Evolutionary conservation across 2,888 invertebrate genomes (phyloP).

Genomic region (Candidula unifasciata): DNA sequence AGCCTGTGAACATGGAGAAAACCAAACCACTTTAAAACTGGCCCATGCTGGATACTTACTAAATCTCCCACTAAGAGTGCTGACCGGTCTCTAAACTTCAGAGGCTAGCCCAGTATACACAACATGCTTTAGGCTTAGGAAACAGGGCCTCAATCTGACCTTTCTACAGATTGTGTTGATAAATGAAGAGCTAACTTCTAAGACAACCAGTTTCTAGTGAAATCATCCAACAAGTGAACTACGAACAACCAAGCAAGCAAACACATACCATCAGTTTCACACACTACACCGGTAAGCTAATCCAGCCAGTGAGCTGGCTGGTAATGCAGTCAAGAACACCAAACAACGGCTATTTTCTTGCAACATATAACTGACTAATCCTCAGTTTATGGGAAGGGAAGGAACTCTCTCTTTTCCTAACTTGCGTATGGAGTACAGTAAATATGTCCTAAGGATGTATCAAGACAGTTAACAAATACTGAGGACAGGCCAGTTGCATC

Average conservation of each 20-base stretch:
- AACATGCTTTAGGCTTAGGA: too few relatives aligned
- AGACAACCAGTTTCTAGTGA: background rate
- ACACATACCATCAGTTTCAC: background rate
- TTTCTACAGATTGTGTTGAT: too few relatives aligned
- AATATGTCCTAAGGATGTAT: background rate
- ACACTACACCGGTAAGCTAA: background rate
- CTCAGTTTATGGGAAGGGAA: too few relatives aligned
- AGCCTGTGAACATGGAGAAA: too few relatives aligned
- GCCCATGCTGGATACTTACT: too few relatives aligned
- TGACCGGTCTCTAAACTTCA: too few relatives aligned
- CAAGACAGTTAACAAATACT: background rate
- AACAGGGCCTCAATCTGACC: too few relatives aligned
- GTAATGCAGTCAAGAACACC: background rate
- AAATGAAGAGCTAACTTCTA: too few relatives aligned
- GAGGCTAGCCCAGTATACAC: too few relatives aligned
- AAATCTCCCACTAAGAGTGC: too few relatives aligned
- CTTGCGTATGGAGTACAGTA: background rate
- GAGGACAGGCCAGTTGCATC: conserved; percentile 11
- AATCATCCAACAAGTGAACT: background rate
- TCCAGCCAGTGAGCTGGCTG: background rate
- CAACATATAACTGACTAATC: background rate
- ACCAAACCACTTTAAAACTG: too few relatives aligned
- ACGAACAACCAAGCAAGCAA: background rate
- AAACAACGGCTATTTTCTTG: background rate
- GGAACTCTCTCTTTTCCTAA: background rate